A percentile compares a stretch with the other conserved stretches of the same genome.
Conservation (phyloP, 2,888 invertebrate species). For the Rhynchonema sp. region DNA sequence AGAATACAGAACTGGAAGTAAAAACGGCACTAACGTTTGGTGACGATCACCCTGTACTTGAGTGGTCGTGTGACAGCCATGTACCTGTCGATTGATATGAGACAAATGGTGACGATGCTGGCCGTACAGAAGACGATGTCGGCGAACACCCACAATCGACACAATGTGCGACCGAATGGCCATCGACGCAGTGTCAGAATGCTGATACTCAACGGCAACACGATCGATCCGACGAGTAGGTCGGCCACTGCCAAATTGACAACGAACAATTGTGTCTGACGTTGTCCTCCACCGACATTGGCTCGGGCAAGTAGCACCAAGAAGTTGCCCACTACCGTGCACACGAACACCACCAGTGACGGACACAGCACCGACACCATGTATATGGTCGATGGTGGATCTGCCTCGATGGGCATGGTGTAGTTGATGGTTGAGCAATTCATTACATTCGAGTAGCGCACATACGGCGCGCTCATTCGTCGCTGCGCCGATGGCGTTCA, state of each 20-base stretch:
- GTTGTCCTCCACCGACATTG: neutral
- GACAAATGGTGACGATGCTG: slow-evolving; percentile 40
- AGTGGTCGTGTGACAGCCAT: slow-evolving; percentile 26
- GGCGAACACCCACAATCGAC: slow-evolving; percentile 40
- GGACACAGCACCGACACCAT: no score
- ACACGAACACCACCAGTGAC: no score
- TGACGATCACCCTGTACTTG: slow-evolving; percentile 24
- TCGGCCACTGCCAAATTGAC: neutral
- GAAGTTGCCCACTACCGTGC: neutral
- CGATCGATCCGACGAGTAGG: slow-evolving; percentile 17
- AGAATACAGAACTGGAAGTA: no score
- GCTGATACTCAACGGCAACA: slow-evolving; percentile 24
- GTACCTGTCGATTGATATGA: slow-evolving; percentile 32
- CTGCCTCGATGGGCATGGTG: no score
- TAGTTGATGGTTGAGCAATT: no score
- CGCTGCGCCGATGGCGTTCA: no score
- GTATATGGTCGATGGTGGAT: no score
- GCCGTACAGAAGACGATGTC: slow-evolving; percentile 43
- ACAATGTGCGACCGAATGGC: slow-evolving; percentile 37
- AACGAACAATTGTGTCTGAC: neutral
- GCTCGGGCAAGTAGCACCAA: neutral
- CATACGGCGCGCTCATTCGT: no score
- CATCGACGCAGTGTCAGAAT: slow-evolving; percentile 27
- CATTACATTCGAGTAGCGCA: no score
- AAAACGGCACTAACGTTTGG: slow-evolving; percentile 11